phyloP scores from a whole-genome alignment of 2,797 vertebrate species.

The Syngnathus rostellatus region DNA sequence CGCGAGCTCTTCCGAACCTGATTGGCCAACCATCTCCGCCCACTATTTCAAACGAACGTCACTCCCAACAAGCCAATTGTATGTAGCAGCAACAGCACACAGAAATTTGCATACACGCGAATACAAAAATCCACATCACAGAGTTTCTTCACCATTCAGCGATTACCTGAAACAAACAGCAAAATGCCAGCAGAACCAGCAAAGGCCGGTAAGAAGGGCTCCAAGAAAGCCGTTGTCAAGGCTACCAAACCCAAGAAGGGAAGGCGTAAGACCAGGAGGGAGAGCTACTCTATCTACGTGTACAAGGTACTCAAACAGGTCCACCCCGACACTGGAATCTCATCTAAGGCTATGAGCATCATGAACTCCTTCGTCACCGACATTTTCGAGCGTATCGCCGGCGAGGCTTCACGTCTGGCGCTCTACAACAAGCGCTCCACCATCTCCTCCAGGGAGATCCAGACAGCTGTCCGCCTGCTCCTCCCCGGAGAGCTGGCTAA shows the following conservation, averaged over 20 bases:
- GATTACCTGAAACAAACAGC: background rate
- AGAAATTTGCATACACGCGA: background rate
- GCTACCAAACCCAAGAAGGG: background rate
- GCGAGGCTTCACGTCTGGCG: slow-evolving; percentile 4
- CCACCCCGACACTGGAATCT: slow-evolving; percentile 9
- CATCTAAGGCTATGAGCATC: slow-evolving; percentile 5
- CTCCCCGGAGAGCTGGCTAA: no score
- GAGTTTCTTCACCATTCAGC: background rate
- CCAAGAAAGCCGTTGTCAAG: background rate
- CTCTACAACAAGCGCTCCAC: slow-evolving; percentile 13
- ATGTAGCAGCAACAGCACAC: background rate
- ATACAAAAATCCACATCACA: background rate
- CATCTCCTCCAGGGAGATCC: slow-evolving; percentile 6
- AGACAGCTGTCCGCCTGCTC: background rate
- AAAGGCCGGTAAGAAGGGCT: background rate
- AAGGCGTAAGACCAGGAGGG: background rate
- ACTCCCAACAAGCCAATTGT: background rate
- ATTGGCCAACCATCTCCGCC: background rate
- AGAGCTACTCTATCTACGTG: slow-evolving; percentile 12
- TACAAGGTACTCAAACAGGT: slow-evolving; percentile 12
- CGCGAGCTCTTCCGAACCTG: background rate
- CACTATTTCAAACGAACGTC: background rate
- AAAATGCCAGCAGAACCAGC: background rate
- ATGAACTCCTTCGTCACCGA: slow-evolving; percentile 8
- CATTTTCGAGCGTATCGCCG: slow-evolving; percentile 10